phyloP scores from a whole-genome alignment of 2,797 vertebrate genomes.

The Gallinago nigripennis region DNA sequence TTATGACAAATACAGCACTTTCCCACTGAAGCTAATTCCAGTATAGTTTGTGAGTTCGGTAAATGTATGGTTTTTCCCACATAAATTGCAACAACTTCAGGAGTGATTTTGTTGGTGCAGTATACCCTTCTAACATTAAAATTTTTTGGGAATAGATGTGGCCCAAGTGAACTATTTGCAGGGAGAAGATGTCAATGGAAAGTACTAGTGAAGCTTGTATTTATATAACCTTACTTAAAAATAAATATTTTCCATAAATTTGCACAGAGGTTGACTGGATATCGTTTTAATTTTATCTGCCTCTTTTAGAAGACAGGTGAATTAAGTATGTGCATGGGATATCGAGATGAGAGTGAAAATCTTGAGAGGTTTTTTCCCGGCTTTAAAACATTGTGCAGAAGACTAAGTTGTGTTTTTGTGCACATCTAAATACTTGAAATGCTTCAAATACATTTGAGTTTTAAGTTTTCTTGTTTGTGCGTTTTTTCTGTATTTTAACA shows the following conservation, averaged over 20 bases:
- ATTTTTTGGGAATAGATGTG: not conserved
- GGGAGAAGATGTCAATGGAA: not conserved
- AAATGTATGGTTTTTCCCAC: not conserved
- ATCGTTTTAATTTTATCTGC: not conserved
- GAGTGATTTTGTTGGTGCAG: not conserved
- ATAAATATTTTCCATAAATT: not conserved
- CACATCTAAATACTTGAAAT: not conserved
- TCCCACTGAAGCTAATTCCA: not conserved
- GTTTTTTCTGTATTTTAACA: not conserved
- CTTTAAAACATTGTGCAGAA: not conserved
- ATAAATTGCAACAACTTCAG: not conserved
- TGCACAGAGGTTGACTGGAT: not conserved
- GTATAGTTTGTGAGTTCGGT: not conserved
- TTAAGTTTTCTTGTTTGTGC: not conserved
- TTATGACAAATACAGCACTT: not conserved
- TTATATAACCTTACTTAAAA: not conserved
- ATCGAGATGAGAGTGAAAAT: not conserved
- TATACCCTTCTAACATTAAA: not conserved
- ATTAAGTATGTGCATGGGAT: not conserved
- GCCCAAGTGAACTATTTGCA: not conserved
- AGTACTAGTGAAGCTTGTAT: not conserved
- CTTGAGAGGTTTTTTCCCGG: not conserved
- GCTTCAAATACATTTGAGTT: not conserved
- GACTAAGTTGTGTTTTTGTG: not conserved
- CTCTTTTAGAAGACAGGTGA: not conserved